Base-by-base conservation (phyloP, 2,113 vertebrate genomes). In the Hippocampus barbouri region DNA sequence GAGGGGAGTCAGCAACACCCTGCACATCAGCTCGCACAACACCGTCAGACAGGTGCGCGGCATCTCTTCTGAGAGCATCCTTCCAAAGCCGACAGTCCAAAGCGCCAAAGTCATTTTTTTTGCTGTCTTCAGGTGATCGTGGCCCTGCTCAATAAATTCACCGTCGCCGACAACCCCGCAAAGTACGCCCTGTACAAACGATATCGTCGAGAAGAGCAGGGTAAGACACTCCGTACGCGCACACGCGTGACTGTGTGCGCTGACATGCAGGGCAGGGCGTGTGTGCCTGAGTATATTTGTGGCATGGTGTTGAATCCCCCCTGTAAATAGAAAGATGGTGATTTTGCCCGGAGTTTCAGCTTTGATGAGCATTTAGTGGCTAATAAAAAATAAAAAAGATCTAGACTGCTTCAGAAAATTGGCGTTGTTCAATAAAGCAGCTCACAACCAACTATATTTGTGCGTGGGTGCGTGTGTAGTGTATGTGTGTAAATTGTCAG, bases 101-200 rank as follows among this genome's bases (percentile, higher is more conserved):
- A 45, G 43, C 14, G 43, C 43, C 43, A 45, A 10, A 14, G 2
- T 45, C 14, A 4, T 14, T 38, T 9, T 2, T 38, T 25, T 65
- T 70, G 61, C 77, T 73, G 34, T 72, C 2, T 64, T 57, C 94
- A 99, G 78, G 97, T 99, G 30, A 97, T 99, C 0, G 92, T 95
- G 79, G 97, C 97, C 71, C 89, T 98, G 90, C 93, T 99, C 75
- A 93, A 85, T 47, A 99, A 98, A 89, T 98, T 97, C 86, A 92
- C 93, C 0, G 94, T 98, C 54, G 92, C 94, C 0, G 97, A 98
- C 91, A 98, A 97, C 88, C 97, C 97, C 7, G 94, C 95, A 0
- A 99, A 98, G 89, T 99, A 96, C 82, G 97, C 96, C 87, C 93
- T 98, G 89, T 98, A 95, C 86, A 98, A 99, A 74, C 94, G 94